These are phyloP conservation scores for Chloromyia formosa DNA, from an alignment of 2,888 invertebrate species.

Conservation along the genomic window DNA sequence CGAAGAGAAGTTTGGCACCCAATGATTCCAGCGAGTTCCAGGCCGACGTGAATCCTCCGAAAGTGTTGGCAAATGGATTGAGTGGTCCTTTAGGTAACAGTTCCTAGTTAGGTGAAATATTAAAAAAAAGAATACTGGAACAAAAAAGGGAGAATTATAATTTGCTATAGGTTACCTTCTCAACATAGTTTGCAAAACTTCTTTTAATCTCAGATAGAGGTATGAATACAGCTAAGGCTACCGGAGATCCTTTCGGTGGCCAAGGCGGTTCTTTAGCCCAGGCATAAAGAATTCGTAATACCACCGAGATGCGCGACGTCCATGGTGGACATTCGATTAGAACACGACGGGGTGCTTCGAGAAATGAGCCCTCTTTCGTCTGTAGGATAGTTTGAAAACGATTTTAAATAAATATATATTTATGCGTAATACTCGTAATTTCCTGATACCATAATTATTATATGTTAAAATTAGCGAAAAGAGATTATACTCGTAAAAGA, in stretches of 20 bases:
- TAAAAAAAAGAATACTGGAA: neutral
- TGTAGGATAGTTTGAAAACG: conserved; percentile 51
- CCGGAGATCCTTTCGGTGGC: conserved; percentile 61
- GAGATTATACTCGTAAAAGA: too few relatives aligned
- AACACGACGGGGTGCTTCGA: conserved; percentile 66
- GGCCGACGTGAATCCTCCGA: conserved; percentile 60
- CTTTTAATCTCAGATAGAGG: conserved; percentile 67
- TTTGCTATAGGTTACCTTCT: conserved; percentile 53
- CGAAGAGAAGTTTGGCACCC: conserved; percentile 65
- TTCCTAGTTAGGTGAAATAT: conserved; percentile 54
- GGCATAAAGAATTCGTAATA: conserved; percentile 66
- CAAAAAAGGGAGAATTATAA: too few relatives aligned
- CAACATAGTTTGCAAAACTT: conserved; percentile 56
- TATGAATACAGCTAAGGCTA: conserved; percentile 66
- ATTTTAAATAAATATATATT: too few relatives aligned
- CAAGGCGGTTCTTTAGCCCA: conserved; percentile 66
- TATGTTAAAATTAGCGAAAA: too few relatives aligned
- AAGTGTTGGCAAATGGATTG: conserved; percentile 56
- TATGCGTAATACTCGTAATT: too few relatives aligned
- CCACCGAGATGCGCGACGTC: conserved; percentile 66
- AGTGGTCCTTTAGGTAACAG: conserved; percentile 63
- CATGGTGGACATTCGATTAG: conserved; percentile 67
- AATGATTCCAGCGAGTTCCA: conserved; percentile 65
- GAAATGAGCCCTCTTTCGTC: conserved; percentile 65
- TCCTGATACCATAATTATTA: too few relatives aligned